These are phyloP conservation scores for Sardina pilchardus DNA, from an alignment of 2,113 vertebrate species.

Conservation along the genomic window DNA sequence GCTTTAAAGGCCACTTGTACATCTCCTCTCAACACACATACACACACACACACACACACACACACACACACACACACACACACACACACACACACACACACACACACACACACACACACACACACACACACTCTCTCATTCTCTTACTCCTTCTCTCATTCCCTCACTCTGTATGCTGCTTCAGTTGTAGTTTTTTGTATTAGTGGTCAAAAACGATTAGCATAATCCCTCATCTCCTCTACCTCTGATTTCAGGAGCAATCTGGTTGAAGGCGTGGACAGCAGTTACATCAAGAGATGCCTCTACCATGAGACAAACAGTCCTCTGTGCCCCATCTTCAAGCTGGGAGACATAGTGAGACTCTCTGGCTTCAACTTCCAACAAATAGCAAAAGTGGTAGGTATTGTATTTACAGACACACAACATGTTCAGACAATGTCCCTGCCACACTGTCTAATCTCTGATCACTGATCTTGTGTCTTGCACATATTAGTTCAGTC, in stretches of 20 bases:
- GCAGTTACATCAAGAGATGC: conserved; percentile 75
- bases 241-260: conserved; percentile 79
- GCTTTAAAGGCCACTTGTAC: no score
- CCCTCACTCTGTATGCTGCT: neutral
- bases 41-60: no score
- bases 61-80: no score
- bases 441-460: neutral
- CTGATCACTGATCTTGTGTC: neutral
- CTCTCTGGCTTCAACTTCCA: conserved; percentile 82
- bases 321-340: conserved; percentile 88
- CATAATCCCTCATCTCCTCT: neutral
- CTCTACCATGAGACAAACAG: conserved; percentile 68
- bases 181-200: neutral
- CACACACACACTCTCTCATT: neutral
- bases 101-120: no score
- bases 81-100: no score
- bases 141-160: neutral
- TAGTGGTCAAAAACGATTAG: neutral
- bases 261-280: conserved; percentile 80
- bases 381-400: conserved; percentile 79
- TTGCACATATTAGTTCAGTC: neutral
- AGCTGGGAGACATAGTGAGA: conserved; percentile 81
- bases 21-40: no score
- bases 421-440: neutral
- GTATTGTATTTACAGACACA: conserved; percentile 21